Conservation (phyloP, 2,888 invertebrate species). For the Neocrepidodera transversa region DNA sequence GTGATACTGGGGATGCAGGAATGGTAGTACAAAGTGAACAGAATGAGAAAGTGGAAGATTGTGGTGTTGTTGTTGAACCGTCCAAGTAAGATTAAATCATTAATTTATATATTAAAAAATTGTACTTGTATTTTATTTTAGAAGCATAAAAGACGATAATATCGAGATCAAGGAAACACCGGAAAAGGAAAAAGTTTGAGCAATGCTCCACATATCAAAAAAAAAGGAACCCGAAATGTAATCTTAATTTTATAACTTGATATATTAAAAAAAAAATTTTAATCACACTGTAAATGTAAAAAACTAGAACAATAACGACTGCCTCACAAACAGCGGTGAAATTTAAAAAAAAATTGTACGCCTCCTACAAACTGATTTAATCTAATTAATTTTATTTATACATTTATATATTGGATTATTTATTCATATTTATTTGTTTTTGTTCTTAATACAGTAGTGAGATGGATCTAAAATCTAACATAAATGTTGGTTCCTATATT, state of each 20-base stretch:
- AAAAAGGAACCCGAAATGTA: conserved; percentile 47
- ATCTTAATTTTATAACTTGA: conserved; percentile 52
- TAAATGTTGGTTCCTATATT: not conserved
- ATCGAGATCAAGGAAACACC: conserved; percentile 32
- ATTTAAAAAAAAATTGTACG: conserved; percentile 24
- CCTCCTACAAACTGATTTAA: not conserved
- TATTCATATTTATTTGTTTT: conserved; percentile 17
- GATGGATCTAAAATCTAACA: no score
- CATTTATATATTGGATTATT: conserved; percentile 18
- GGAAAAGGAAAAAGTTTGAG: conserved; percentile 48
- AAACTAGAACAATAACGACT: conserved; percentile 47
- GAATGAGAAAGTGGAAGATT: conserved; percentile 15
- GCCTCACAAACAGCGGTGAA: conserved; percentile 46
- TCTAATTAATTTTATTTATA: conserved; percentile 17
- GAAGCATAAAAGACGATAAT: conserved; percentile 39
- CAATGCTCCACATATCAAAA: conserved; percentile 55
- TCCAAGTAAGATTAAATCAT: conserved; percentile 46
- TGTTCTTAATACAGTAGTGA: no score
- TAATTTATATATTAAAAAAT: no score
- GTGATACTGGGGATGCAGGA: conserved; percentile 37
- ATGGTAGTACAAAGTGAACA: conserved; percentile 20
- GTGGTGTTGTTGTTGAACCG: conserved; percentile 40
- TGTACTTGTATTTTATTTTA: conserved; percentile 16
- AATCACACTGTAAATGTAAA: conserved; percentile 42
- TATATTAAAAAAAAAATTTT: conserved; percentile 43